These are phyloP conservation scores for Pangasius sanitwongsei DNA, from an alignment of 2,797 vertebrate genomes.

Conservation along the genomic window DNA sequence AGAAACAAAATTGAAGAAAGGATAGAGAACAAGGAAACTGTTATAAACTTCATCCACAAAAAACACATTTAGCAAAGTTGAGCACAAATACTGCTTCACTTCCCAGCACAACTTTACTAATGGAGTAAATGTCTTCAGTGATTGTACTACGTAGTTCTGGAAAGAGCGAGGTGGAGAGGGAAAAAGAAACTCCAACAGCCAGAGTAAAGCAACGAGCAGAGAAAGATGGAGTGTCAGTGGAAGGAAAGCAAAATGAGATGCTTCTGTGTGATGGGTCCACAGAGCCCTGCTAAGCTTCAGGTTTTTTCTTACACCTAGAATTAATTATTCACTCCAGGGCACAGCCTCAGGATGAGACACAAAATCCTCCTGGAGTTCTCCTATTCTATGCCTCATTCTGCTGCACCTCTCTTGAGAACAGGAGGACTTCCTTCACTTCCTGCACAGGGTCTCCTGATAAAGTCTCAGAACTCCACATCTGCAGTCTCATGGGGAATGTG, in stretches of 20 bases:
- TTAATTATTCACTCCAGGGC: constrained; percentile 50
- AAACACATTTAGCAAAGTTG: not conserved
- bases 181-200: constrained; percentile 2
- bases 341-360: constrained; percentile 31
- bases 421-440: not conserved
- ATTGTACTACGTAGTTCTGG: not conserved
- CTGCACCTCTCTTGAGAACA: constrained; percentile 7
- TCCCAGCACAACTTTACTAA: not conserved
- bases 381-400: constrained; percentile 27
- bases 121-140: not conserved
- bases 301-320: constrained; percentile 40
- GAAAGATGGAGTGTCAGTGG: not conserved
- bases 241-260: constrained; percentile 24
- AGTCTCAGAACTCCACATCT: constrained; percentile 2
- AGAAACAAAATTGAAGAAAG: not conserved
- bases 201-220: constrained; percentile 11
- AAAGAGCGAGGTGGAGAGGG: not conserved
- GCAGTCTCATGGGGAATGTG: not conserved
- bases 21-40: not conserved
- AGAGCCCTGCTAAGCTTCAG: constrained; percentile 22
- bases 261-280: constrained; percentile 18
- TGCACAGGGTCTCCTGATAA: not conserved
- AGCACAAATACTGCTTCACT: not conserved
- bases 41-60: not conserved
- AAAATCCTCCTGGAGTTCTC: constrained; percentile 38